These are phyloP conservation scores for Oncorhynchus nerka DNA, from an alignment of 2,113 vertebrate genomes.

Conservation along the genomic window DNA sequence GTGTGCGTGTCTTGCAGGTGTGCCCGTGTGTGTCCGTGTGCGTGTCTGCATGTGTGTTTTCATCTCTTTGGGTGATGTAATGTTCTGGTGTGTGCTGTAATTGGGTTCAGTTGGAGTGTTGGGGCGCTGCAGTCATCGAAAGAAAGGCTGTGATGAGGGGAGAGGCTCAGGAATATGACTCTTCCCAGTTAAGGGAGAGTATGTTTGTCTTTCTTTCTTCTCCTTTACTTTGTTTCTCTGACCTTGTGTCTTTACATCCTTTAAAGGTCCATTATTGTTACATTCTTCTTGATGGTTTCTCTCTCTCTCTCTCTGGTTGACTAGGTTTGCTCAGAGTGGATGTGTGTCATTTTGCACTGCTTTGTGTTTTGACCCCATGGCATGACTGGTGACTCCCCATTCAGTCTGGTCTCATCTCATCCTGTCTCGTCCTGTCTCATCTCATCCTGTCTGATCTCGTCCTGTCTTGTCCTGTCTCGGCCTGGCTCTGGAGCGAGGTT, in stretches of 20 bases:
- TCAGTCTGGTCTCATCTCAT: slow-evolving; percentile 59
- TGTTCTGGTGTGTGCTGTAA: slow-evolving; percentile 61
- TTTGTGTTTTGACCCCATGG: slow-evolving; percentile 55
- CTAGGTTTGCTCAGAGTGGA: slow-evolving; percentile 34
- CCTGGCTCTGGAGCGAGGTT: slow-evolving; percentile 43
- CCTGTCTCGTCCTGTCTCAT: slow-evolving; percentile 32
- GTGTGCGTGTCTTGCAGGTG: slow-evolving; percentile 33
- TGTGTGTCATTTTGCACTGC: slow-evolving; percentile 57
- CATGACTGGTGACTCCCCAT: slow-evolving; percentile 56
- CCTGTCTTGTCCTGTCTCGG: neutral
- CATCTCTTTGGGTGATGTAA: slow-evolving; percentile 62
- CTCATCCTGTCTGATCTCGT: slow-evolving; percentile 4
- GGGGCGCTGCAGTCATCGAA: neutral
- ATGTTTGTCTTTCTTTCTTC: slow-evolving; percentile 1
- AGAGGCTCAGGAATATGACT: slow-evolving; percentile 33
- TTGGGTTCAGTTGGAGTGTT: slow-evolving; percentile 49
- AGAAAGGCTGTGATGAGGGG: slow-evolving; percentile 10
- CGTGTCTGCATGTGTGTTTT: slow-evolving; percentile 49
- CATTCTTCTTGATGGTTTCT: neutral
- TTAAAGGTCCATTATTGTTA: neutral
- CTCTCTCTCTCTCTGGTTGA: slow-evolving; percentile 20
- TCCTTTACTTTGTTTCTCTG: neutral
- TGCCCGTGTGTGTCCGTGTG: slow-evolving; percentile 47
- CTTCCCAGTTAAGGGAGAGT: neutral
- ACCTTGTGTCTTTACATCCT: neutral